Evolutionary conservation across 2,797 vertebrate genomes (phyloP).

Genomic region (Microhierax caerulescens): DNA sequence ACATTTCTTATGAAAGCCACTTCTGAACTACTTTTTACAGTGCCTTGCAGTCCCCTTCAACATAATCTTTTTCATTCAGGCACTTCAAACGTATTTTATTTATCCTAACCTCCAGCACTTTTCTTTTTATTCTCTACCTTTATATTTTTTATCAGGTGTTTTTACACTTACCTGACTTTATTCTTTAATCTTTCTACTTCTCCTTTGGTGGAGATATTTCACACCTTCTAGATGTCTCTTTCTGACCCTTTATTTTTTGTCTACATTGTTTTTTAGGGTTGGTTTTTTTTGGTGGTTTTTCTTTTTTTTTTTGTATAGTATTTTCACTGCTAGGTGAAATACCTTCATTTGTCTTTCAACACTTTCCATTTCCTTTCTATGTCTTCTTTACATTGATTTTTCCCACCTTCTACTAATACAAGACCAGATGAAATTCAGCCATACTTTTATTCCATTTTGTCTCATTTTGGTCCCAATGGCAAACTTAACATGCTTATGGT

Average conservation of each 20-base stretch:
- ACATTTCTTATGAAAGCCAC: background rate
- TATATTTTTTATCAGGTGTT: background rate
- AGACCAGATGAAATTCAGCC: background rate
- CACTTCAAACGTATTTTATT: slow-evolving; percentile 13
- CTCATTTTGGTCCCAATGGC: background rate
- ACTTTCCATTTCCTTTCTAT: slow-evolving; percentile 19
- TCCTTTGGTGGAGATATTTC: background rate
- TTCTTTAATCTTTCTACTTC: background rate
- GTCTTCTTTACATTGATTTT: background rate
- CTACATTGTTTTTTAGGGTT: too few relatives aligned
- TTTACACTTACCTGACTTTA: background rate
- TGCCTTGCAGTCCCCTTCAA: background rate
- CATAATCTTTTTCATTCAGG: background rate
- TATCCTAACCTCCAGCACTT: background rate
- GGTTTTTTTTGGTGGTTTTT: background rate
- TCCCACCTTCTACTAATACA: background rate
- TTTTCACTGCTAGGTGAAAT: slow-evolving; percentile 4
- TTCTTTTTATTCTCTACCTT: background rate
- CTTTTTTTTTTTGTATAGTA: background rate
- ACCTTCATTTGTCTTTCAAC: slow-evolving; percentile 45
- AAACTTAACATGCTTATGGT: background rate
- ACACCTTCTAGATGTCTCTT: background rate
- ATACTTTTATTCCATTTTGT: background rate
- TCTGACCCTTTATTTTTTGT: slow-evolving; percentile 28
- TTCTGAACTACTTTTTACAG: background rate